These are phyloP conservation scores for Drosophila lacertosa DNA, from an alignment of 1,140 invertebrate genomes.

Conservation along the genomic window DNA sequence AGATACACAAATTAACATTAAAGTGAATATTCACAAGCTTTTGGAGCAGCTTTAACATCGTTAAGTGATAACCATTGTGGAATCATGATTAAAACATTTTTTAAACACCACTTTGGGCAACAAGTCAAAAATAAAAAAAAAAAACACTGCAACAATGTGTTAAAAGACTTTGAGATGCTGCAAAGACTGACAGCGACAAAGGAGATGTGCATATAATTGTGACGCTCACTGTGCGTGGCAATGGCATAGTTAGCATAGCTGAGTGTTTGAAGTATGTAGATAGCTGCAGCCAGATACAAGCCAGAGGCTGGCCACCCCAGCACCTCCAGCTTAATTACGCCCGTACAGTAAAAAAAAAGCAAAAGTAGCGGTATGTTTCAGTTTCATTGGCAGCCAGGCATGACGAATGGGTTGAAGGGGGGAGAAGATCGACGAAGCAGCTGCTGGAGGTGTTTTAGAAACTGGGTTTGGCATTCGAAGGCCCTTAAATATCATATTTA, in stretches of 20 bases:
- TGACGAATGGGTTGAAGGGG: slow-evolving; percentile 4
- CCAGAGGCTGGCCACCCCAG: slow-evolving; percentile 21
- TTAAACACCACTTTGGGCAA: slow-evolving; percentile 1
- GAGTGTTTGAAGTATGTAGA: slow-evolving; percentile 12
- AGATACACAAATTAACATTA: no score
- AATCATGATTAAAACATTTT: background rate
- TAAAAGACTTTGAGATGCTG: slow-evolving; percentile 26
- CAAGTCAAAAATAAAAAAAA: slow-evolving; percentile 17
- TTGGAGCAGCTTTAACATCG: background rate
- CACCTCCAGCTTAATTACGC: slow-evolving; percentile 63
- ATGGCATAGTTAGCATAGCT: slow-evolving; percentile 53
- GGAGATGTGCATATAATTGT: slow-evolving; percentile 30
- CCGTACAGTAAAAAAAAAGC: slow-evolving; percentile 58
- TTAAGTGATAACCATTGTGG: slow-evolving; percentile 2
- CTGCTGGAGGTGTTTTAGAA: slow-evolving; percentile 24
- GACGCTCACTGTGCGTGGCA: slow-evolving; percentile 65
- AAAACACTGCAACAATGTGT: slow-evolving; percentile 26
- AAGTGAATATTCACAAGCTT: slow-evolving; percentile 3
- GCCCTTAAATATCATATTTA: slow-evolving; percentile 24
- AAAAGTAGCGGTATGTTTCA: slow-evolving; percentile 77
- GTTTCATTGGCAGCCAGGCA: slow-evolving; percentile 68
- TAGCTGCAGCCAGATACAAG: slow-evolving; percentile 24
- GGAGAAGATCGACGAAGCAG: background rate
- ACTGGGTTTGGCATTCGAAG: slow-evolving; percentile 1
- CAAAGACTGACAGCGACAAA: slow-evolving; percentile 22